Percentiles rank a stretch among this genome's conserved stretches.
Conservation (phyloP, 1,140 invertebrate species). For the Drosophila nigrodunni region DNA sequence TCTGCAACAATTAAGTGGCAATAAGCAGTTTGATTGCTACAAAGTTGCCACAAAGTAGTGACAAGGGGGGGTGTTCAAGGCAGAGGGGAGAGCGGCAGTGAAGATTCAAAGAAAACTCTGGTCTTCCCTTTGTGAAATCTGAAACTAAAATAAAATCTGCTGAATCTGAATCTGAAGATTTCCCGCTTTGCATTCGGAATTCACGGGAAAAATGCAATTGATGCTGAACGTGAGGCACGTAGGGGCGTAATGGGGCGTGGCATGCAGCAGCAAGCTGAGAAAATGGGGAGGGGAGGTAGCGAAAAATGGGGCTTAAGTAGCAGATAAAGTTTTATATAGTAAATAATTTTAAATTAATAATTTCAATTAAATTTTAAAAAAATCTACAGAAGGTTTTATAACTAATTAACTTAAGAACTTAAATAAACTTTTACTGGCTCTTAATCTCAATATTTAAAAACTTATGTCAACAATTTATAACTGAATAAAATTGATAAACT, state of each 20-base stretch:
- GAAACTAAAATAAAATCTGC: slow-evolving; percentile 7
- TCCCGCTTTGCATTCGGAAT: slow-evolving; percentile 57
- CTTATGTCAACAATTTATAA: no score
- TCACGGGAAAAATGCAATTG: slow-evolving; percentile 77
- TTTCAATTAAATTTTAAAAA: no score
- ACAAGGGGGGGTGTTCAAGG: background rate
- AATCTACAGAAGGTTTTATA: no score
- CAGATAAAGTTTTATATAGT: no score
- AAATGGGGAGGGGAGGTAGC: background rate
- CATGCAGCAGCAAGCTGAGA: slow-evolving; percentile 19
- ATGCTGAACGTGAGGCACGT: slow-evolving; percentile 67
- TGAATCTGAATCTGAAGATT: slow-evolving; percentile 50
- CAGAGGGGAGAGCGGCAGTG: background rate
- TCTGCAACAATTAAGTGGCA: slow-evolving; percentile 42
- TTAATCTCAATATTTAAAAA: no score
- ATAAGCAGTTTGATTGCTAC: slow-evolving; percentile 25
- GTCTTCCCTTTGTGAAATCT: background rate
- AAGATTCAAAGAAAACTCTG: background rate
- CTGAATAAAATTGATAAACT: no score
- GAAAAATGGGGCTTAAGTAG: background rate
- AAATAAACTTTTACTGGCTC: no score
- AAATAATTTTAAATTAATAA: no score
- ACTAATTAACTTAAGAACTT: no score
- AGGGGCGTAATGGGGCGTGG: slow-evolving; percentile 64
- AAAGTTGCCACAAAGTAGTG: background rate